Base-by-base conservation (phyloP, 2,797 vertebrate genomes). In the Cynodonichthys magdalenae region DNA sequence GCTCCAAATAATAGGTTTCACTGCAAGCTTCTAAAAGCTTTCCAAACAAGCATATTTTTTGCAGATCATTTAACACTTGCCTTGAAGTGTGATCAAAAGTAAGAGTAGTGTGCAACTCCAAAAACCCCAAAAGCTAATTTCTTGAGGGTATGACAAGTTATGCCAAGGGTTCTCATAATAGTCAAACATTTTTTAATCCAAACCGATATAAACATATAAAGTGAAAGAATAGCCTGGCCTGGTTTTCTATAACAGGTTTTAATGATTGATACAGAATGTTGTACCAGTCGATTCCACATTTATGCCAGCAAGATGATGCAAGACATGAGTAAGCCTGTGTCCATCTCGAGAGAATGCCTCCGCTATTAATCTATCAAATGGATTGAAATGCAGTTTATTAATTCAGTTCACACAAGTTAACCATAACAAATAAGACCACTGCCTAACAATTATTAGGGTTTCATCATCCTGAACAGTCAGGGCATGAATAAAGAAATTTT, bases 101-200 rank as follows among this genome's bases (percentile, higher is more conserved):
- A 55, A 49, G 8, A 31, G 8, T 6, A 31, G 15, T 50, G 34
- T 20, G 20, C 28, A 51, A 20, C 39, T 6, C 47, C 47, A 17
- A 15, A 62, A 29, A 53, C 18, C 47, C 48, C 53, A 53, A 57
- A 31, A 52, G 18, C 11, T 57, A 52, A 53, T 57, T 73, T 17
- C 29, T 36, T 48, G 12, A 17, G 14, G 17, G 15, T 17, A 42
- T 55, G 14, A 3, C 9, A 20, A 42, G 42, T 69, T 46, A 51
- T 15, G 3, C 19, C 12, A 42, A 47, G 31, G 41, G 27, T 42
- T 46, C 20, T 52, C 52, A 31, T 61, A 55, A 66, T 36, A 12
- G 10, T 41, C 20, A 19, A 45, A 10, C 9, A 18, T 29, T 34
- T 51, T 53, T 17, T 14, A 2, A 36, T 18, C 10, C 1, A 52